phyloP scores from a whole-genome alignment of 2,113 vertebrate genomes.

The Calyptomena viridis region DNA sequence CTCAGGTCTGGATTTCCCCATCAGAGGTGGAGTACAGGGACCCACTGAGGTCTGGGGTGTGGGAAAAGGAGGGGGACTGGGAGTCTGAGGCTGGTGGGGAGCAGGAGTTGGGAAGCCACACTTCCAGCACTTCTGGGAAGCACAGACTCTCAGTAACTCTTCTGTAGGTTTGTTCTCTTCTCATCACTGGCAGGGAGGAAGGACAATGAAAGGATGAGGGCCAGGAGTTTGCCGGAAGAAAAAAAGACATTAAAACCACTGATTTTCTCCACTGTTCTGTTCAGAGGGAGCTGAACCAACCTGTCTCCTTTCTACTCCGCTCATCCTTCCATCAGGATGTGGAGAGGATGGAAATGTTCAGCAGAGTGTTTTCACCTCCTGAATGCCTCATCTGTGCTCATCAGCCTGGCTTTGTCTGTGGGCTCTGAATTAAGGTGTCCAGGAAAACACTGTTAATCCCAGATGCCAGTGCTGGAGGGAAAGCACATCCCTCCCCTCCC shows the following conservation, averaged over 20 bases:
- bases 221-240: background rate
- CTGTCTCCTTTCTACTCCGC: background rate
- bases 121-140: background rate
- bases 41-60: background rate
- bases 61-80: no score
- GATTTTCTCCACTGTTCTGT: background rate
- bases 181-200: background rate
- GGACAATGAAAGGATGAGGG: background rate
- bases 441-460: background rate
- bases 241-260: background rate
- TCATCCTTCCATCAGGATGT: background rate
- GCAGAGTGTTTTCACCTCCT: background rate
- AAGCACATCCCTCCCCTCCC: background rate
- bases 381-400: background rate
- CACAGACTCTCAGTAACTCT: accelerated
- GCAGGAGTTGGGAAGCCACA: accelerated
- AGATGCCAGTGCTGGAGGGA: background rate
- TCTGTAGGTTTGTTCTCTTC: background rate
- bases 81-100: background rate
- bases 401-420: background rate
- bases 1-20: background rate
- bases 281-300: background rate
- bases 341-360: background rate
- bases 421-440: background rate
- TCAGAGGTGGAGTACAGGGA: background rate